Conservation (phyloP, 2,113 vertebrate species). For the Cettia cetti region DNA sequence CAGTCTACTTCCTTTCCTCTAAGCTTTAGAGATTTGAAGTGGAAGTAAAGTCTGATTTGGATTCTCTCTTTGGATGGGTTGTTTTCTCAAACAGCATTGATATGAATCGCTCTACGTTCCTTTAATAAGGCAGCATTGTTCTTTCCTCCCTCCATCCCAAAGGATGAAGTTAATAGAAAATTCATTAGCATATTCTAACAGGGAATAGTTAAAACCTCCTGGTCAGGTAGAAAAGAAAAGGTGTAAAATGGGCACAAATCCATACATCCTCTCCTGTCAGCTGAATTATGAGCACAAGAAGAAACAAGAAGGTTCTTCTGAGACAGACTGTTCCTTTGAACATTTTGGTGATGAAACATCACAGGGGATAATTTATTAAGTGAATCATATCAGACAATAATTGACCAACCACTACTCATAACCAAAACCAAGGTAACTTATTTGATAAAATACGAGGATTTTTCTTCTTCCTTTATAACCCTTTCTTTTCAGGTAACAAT, state of each 20-base stretch:
- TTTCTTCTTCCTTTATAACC: background rate
- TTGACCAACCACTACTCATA: background rate
- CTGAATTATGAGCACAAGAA: background rate
- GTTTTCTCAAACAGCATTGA: background rate
- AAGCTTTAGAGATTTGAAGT: background rate
- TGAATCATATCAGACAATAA: background rate
- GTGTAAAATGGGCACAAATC: background rate
- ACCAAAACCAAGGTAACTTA: background rate
- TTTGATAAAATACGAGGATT: background rate
- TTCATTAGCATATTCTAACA: background rate
- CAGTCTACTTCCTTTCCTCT: background rate
- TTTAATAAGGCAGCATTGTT: background rate
- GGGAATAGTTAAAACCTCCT: background rate
- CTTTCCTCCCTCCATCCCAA: background rate
- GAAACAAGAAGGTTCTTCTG: background rate
- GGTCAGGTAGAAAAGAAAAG: background rate
- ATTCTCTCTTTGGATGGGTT: background rate
- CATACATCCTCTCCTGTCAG: background rate
- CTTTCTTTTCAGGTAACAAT: background rate
- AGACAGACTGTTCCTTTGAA: background rate
- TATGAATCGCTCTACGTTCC: accelerated
- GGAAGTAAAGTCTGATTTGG: background rate
- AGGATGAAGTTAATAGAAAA: background rate
- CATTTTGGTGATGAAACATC: background rate
- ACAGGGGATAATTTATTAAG: background rate